phyloP scores from a whole-genome alignment of 1,140 invertebrate genomes.

The Drosophila mayri region DNA sequence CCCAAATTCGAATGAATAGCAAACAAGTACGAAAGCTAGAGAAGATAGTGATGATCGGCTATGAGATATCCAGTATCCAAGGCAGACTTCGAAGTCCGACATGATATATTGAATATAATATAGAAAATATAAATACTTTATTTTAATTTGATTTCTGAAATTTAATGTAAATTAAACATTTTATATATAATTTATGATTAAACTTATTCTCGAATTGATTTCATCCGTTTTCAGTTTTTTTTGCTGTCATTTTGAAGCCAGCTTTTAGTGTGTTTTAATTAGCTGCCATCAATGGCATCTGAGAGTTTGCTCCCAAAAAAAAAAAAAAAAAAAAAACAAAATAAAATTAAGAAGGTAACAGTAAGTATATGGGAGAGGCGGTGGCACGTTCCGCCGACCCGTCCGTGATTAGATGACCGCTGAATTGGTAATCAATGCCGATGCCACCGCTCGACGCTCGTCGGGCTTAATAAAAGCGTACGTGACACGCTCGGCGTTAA shows the following conservation, averaged over 20 bases:
- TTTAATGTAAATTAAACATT: too few species aligned
- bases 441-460: conserved; percentile 35
- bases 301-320: not conserved
- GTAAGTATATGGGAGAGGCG: conserved; percentile 15
- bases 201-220: not conserved
- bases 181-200: not conserved
- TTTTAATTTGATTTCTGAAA: too few species aligned
- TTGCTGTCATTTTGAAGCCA: conserved; percentile 26
- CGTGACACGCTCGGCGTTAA: conserved; percentile 66
- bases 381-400: conserved; percentile 48
- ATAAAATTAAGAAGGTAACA: conserved; percentile 14
- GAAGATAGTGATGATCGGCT: not conserved
- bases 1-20: not conserved
- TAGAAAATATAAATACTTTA: too few species aligned
- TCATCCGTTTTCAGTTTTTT: not conserved
- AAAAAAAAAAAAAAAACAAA: too few species aligned
- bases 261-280: conserved; percentile 79
- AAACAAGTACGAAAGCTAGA: not conserved
- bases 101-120: too few species aligned
- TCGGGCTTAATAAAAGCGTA: conserved; percentile 77
- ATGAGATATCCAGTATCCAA: not conserved
- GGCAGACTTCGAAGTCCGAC: too few species aligned
- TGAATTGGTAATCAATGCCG: conserved; percentile 82
- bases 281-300: conserved; percentile 58
- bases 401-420: conserved; percentile 79